Percentiles rank a stretch among this genome's conserved stretches.
Conservation (phyloP, 2,797 vertebrate genomes). For the Acridotheres tristis region DNA sequence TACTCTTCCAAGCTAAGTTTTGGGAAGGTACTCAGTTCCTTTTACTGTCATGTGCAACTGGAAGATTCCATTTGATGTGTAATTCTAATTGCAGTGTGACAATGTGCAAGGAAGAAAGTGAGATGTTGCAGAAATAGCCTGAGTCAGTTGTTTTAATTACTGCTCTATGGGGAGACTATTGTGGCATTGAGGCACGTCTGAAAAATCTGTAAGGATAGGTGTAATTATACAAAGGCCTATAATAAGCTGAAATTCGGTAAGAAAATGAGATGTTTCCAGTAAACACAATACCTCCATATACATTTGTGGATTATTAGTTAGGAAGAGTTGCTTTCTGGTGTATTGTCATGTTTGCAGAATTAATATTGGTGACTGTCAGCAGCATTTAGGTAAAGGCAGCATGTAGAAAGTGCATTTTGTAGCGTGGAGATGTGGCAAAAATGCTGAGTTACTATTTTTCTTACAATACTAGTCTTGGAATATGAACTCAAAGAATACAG, state of each 20-base stretch:
- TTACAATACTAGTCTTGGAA: background rate
- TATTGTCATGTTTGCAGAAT: background rate
- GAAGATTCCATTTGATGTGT: background rate
- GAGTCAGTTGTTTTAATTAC: constrained; percentile 4
- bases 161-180: background rate
- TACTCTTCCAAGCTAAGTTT: background rate
- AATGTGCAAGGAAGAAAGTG: background rate
- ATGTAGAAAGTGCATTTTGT: background rate
- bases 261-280: background rate
- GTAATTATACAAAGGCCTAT: background rate
- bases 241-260: background rate
- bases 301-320: background rate
- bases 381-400: background rate
- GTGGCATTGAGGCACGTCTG: background rate
- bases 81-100: background rate
- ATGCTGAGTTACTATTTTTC: background rate
- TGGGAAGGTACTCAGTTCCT: background rate
- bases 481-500: background rate
- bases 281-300: background rate
- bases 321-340: background rate
- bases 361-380: background rate
- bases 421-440: background rate
- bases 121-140: background rate
- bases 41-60: background rate
- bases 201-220: background rate